phyloP scores from a whole-genome alignment of 2,797 vertebrate genomes.

The Muraenolepis orangiensis region DNA sequence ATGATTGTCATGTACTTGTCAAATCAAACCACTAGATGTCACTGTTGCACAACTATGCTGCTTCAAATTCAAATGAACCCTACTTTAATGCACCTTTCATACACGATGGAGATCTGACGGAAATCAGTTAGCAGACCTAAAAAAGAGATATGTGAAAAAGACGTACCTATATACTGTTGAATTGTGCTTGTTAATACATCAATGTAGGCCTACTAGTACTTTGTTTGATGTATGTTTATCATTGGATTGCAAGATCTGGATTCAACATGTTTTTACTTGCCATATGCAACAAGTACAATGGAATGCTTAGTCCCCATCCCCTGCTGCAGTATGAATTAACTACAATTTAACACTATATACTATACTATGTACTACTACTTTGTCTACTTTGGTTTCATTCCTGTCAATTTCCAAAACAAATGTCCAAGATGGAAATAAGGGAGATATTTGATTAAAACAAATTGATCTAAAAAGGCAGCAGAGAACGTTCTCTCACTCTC shows the following conservation, averaged over 20 bases:
- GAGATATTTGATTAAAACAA: not conserved
- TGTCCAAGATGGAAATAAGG: not conserved
- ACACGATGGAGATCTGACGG: not conserved
- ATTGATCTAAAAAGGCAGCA: too few species aligned
- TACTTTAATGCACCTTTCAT: not conserved
- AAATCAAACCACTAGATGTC: constrained; percentile 61
- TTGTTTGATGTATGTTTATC: not conserved
- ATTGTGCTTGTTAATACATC: not conserved
- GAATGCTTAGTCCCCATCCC: too few species aligned
- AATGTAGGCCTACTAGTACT: too few species aligned
- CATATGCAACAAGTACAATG: too few species aligned
- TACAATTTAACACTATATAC: too few species aligned
- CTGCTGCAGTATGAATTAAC: too few species aligned
- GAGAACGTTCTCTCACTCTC: too few species aligned
- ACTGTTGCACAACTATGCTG: constrained; percentile 32
- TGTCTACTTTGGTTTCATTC: not conserved
- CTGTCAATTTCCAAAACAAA: not conserved
- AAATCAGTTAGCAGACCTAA: not conserved
- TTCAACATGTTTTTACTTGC: too few species aligned
- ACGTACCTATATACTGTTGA: not conserved
- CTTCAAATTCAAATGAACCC: not conserved
- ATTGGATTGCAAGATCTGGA: not conserved
- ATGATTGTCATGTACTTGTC: constrained; percentile 30
- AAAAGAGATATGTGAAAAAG: not conserved
- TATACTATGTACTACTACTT: not conserved